A percentile compares a stretch with the other conserved stretches of the same genome.
Evolutionary conservation across 2,113 vertebrate genomes (phyloP).

Genomic region (Microcebus griseorufus): DNA sequence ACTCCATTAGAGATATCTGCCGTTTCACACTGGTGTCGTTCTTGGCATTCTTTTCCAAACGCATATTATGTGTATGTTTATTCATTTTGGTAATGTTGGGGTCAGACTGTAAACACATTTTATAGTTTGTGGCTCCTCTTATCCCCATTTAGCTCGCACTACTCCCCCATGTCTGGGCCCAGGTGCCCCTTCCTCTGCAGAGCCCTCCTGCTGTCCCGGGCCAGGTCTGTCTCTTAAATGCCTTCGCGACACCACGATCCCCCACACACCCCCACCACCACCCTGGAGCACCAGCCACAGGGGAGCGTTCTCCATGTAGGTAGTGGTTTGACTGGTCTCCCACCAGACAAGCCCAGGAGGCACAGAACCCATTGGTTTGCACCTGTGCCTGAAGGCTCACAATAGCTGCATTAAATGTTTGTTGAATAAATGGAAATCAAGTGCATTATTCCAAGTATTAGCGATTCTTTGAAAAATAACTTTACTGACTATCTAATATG

Average conservation of each 20-base stretch:
- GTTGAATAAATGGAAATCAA: background rate
- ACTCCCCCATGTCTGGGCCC: background rate
- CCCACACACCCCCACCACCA: background rate
- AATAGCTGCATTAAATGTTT: background rate
- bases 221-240: no score
- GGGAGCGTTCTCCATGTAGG: background rate
- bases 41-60: background rate
- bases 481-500: background rate
- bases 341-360: background rate
- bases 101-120: background rate
- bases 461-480: background rate
- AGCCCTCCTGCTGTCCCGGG: background rate
- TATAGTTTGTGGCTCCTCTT: background rate
- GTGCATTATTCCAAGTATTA: background rate
- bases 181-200: background rate
- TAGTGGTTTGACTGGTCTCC: background rate
- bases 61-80: background rate
- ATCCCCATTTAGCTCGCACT: no score
- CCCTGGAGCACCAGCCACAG: background rate
- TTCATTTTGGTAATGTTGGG: background rate
- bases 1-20: background rate
- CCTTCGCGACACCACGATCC: fast-evolving
- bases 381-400: background rate
- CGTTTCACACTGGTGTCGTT: background rate
- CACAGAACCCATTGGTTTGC: background rate